A percentile compares a stretch with the other conserved stretches of the same genome.
Evolutionary conservation across 1,140 invertebrate genomes (phyloP).

Genomic region (Nasonia longicornis): DNA sequence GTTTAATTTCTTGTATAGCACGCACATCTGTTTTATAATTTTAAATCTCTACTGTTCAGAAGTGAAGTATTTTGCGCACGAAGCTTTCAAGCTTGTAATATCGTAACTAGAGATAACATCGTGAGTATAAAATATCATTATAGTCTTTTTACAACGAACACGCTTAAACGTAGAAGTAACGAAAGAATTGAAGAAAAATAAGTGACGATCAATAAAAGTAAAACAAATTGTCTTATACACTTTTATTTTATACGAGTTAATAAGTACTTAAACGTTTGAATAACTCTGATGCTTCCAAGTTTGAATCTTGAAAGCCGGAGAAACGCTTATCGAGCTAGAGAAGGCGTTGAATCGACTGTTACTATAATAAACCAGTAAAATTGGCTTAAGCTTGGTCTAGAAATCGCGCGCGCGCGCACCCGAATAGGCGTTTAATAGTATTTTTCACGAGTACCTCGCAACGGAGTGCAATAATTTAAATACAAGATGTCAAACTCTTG

Average conservation of each 20-base stretch:
- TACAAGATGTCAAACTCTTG: slow-evolving; percentile 21
- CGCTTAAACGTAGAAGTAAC: background rate
- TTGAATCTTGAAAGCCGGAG: background rate
- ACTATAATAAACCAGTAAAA: background rate
- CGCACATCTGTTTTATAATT: slow-evolving; percentile 1
- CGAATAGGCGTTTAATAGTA: slow-evolving; percentile 6
- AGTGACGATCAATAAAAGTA: background rate
- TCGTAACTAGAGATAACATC: background rate
- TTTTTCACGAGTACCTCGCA: slow-evolving; percentile 37
- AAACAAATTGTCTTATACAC: background rate
- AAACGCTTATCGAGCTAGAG: background rate
- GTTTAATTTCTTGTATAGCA: slow-evolving; percentile 2
- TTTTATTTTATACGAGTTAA: slow-evolving; percentile 30
- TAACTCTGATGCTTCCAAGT: slow-evolving; percentile 17
- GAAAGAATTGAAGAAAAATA: slow-evolving; percentile 9
- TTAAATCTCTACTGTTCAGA: background rate
- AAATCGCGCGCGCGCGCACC: slow-evolving; percentile 5
- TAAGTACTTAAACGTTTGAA: background rate
- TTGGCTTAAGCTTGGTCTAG: slow-evolving; percentile 20
- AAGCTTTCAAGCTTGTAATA: slow-evolving; percentile 14
- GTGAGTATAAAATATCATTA: background rate
- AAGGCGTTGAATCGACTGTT: background rate
- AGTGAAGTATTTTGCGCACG: background rate
- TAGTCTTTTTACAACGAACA: slow-evolving; percentile 30
- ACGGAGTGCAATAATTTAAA: slow-evolving; percentile 28